A percentile compares a stretch with the other conserved stretches of the same genome.
Evolutionary conservation across 2,888 invertebrate genomes (phyloP).

Genomic region (Metacarcinus magister): DNA sequence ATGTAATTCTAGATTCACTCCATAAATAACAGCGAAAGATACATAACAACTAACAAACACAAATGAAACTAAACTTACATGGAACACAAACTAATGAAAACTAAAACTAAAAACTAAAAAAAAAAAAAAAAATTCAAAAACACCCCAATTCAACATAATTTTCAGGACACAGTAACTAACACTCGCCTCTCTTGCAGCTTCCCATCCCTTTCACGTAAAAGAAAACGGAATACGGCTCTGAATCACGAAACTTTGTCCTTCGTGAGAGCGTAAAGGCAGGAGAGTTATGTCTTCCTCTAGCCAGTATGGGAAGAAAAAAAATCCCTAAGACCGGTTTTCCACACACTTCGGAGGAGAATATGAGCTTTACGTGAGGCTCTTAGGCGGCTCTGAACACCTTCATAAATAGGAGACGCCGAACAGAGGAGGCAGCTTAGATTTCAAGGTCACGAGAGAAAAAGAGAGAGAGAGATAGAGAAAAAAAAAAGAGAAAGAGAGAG

Average conservation of each 20-base stretch:
- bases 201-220: background rate
- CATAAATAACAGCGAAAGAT: too few species aligned
- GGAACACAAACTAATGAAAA: too few species aligned
- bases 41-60: too few species aligned
- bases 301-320: background rate
- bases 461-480: slow-evolving; percentile 3
- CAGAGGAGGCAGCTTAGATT: background rate
- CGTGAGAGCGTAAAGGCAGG: background rate
- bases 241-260: background rate
- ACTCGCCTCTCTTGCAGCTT: background rate
- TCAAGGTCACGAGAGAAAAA: background rate
- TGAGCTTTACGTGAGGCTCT: background rate
- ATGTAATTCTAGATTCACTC: too few species aligned
- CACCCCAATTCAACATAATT: background rate
- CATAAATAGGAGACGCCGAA: background rate
- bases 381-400: background rate
- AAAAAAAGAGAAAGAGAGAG: background rate
- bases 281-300: slow-evolving; percentile 1
- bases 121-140: background rate
- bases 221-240: background rate
- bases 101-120: too few species aligned
- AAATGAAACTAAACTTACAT: too few species aligned
- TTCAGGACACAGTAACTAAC: background rate
- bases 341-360: background rate
- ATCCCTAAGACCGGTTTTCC: background rate